Evolutionary conservation across 1,140 invertebrate species (phyloP).

Genomic region (Drosophila setifemur): DNA sequence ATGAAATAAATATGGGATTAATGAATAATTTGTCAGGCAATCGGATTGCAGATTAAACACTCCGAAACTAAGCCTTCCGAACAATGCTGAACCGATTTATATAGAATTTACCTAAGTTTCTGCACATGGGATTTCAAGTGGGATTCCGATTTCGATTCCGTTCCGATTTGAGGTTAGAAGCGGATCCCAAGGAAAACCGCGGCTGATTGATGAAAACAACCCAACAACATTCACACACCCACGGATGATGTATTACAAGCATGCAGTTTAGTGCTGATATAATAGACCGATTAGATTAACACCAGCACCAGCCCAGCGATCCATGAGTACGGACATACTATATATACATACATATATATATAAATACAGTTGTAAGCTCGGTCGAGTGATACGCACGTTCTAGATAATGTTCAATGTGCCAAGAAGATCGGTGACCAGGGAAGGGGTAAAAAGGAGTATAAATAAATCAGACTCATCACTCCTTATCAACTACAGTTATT

Average conservation of each 20-base stretch:
- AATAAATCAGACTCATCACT: slow-evolving; percentile 18
- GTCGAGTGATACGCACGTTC: slow-evolving; percentile 36
- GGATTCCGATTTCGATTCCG: no score
- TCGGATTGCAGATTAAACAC: no score
- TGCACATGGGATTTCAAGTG: slow-evolving; percentile 6
- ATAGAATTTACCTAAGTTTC: not conserved
- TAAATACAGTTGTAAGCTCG: slow-evolving; percentile 18
- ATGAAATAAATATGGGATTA: no score
- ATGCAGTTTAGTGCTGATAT: slow-evolving; percentile 41
- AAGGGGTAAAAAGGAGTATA: slow-evolving; percentile 1
- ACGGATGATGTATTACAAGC: slow-evolving; percentile 35
- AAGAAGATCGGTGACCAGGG: not conserved
- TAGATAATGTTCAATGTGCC: slow-evolving; percentile 21
- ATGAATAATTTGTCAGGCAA: no score
- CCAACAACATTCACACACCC: slow-evolving; percentile 11
- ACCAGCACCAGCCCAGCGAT: slow-evolving; percentile 11
- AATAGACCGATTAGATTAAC: slow-evolving; percentile 38
- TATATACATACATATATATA: no score
- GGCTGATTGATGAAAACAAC: slow-evolving; percentile 29
- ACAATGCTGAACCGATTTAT: not conserved
- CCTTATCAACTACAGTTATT: slow-evolving; percentile 1
- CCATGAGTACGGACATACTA: not conserved
- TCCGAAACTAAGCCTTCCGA: not conserved
- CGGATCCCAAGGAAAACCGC: not conserved
- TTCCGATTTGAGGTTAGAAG: slow-evolving; percentile 18